phyloP scores from a whole-genome alignment of 2,888 invertebrate genomes.

The Metallyticus violacea region DNA sequence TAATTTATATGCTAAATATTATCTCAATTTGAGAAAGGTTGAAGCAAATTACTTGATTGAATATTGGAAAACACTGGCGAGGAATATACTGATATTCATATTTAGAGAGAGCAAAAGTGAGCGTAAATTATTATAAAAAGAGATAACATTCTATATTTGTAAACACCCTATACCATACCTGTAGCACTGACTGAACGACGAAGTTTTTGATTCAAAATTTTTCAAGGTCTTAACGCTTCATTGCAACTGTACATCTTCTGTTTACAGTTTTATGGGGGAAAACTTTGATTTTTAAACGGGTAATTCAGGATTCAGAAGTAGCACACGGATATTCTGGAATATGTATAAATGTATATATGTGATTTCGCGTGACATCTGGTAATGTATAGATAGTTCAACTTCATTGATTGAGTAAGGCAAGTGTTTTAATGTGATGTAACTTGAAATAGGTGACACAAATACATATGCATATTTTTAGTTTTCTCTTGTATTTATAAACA shows the following conservation, averaged over 20 bases:
- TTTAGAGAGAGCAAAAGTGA: no score
- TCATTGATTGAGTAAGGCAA: neutral
- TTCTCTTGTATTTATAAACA: neutral
- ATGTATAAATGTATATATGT: neutral
- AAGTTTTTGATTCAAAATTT: neutral
- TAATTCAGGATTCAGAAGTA: neutral
- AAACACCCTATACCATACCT: neutral
- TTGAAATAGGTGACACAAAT: neutral
- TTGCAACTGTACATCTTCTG: neutral
- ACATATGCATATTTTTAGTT: neutral
- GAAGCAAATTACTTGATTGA: no score
- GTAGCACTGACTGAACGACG: neutral
- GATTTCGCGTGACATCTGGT: neutral
- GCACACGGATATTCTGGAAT: neutral
- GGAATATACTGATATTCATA: no score
- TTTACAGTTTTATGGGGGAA: neutral
- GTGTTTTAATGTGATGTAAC: neutral
- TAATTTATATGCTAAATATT: no score
- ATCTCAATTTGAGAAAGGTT: no score
- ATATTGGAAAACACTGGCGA: no score
- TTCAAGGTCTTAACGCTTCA: neutral
- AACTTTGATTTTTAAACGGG: neutral
- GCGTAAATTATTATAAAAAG: no score
- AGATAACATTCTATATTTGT: no score
- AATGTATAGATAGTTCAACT: neutral